Evolutionary conservation across 2,113 vertebrate species (phyloP).

Genomic region (Callipepla squamata): DNA sequence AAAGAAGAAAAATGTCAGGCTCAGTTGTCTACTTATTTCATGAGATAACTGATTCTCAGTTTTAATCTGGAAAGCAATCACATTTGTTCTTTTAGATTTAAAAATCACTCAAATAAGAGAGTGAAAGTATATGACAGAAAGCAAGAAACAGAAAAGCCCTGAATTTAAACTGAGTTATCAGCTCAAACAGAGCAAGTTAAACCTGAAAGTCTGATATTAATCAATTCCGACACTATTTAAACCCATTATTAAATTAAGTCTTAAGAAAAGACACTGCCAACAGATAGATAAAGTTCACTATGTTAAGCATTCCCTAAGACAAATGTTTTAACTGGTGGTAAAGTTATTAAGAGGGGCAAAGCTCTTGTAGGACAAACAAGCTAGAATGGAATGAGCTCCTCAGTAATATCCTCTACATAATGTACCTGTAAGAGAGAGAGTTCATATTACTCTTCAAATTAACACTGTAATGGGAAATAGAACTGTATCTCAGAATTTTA

Average conservation of each 20-base stretch:
- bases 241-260: constrained; percentile 76
- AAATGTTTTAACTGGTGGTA: background rate
- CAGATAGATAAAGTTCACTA: background rate
- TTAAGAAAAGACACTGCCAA: constrained; percentile 66
- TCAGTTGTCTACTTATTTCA: constrained; percentile 51
- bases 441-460: background rate
- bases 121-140: rapidly evolving
- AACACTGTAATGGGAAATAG: background rate
- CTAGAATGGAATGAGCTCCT: background rate
- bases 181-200: constrained; percentile 38
- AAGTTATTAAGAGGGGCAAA: background rate
- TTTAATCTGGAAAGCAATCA: constrained; percentile 57
- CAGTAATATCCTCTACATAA: background rate
- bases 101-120: background rate
- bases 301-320: background rate
- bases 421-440: background rate
- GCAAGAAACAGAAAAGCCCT: background rate
- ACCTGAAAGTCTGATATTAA: constrained; percentile 76
- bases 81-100: constrained; percentile 52
- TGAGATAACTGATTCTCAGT: constrained; percentile 51
- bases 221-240: constrained; percentile 80
- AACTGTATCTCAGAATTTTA: background rate
- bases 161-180: background rate
- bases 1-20: constrained; percentile 29
- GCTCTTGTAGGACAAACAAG: background rate